Conservation (phyloP, 2,888 invertebrate genomes). For the Zele albiditarsus region DNA sequence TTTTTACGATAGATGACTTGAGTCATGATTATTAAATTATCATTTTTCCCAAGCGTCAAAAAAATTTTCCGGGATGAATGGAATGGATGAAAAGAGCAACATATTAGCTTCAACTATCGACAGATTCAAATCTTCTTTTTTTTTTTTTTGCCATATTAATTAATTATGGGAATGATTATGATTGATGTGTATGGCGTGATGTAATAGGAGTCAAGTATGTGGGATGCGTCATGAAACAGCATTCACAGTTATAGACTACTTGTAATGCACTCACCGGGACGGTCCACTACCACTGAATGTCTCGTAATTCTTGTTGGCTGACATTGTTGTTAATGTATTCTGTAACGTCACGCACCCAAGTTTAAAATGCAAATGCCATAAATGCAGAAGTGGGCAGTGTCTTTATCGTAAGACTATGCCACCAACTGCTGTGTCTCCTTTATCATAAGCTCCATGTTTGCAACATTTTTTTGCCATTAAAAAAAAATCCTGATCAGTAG, state of each 20-base stretch:
- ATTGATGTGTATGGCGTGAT: no score
- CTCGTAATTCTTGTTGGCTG: conserved; percentile 40
- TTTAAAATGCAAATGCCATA: conserved; percentile 7
- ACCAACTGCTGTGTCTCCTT: background rate
- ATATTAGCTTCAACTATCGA: no score
- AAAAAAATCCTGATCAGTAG: background rate
- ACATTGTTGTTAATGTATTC: conserved; percentile 23
- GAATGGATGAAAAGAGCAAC: no score
- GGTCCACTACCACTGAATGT: conserved; percentile 27
- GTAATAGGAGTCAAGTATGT: background rate
- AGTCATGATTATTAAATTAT: no score
- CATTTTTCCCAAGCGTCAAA: no score
- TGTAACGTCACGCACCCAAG: background rate
- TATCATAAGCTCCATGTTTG: background rate
- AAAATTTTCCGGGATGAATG: no score
- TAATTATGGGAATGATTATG: background rate
- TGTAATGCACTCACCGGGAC: conserved; percentile 27
- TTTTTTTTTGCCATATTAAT: background rate
- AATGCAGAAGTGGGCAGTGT: background rate
- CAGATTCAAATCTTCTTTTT: no score
- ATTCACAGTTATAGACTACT: background rate
- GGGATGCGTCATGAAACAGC: background rate
- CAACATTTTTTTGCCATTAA: background rate
- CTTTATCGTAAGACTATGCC: background rate
- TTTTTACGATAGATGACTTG: no score